A percentile compares a stretch with the other conserved stretches of the same genome.
These are phyloP conservation scores for Macrophya annulata DNA, from an alignment of 2,888 invertebrate genomes.

Conservation along the genomic window DNA sequence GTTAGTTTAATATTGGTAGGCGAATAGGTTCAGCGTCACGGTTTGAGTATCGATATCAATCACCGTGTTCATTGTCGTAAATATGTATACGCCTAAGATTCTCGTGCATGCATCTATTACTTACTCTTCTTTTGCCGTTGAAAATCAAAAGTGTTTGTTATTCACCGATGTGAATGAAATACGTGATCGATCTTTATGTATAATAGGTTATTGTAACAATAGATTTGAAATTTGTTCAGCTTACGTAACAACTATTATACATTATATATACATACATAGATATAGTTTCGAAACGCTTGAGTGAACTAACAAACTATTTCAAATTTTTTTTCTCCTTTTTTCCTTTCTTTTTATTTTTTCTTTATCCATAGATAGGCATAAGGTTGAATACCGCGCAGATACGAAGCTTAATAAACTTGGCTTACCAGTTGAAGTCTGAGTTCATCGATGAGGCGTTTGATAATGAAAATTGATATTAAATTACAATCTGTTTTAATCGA, in stretches of 20 bases:
- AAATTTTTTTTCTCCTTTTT: neutral
- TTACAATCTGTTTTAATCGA: neutral
- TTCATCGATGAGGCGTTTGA: neutral
- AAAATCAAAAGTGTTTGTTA: neutral
- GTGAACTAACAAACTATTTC: neutral
- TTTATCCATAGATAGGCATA: neutral
- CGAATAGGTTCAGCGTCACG: neutral
- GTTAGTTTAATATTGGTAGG: neutral
- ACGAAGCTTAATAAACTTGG: neutral
- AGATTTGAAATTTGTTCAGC: conserved; percentile 3
- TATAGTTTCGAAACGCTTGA: neutral
- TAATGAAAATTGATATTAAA: too few relatives aligned
- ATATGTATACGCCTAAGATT: neutral
- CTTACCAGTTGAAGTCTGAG: neutral
- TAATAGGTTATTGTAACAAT: neutral
- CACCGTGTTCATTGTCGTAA: neutral
- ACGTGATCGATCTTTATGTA: conserved; percentile 1
- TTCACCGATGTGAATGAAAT: neutral
- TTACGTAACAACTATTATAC: neutral
- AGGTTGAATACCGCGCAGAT: neutral
- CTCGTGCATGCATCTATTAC: neutral
- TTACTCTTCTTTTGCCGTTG: neutral
- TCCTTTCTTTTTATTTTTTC: neutral
- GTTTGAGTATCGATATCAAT: conserved; percentile 22
- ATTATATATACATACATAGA: neutral